Evolutionary conservation across 2,797 vertebrate species (phyloP).

Genomic region (Moxostoma hubbsi): DNA sequence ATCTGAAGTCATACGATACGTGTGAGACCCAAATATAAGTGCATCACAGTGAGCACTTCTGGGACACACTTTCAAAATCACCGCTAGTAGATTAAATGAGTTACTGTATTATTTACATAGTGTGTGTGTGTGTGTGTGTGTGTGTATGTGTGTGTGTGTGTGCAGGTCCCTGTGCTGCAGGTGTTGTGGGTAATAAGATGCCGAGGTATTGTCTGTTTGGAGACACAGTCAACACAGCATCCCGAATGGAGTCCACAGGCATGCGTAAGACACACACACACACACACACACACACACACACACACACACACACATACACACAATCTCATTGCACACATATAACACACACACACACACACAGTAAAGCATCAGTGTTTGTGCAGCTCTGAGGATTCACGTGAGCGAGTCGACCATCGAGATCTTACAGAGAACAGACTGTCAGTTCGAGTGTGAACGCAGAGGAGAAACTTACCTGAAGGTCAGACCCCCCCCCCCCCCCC

Average conservation of each 20-base stretch:
- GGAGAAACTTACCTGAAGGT: conserved; percentile 94
- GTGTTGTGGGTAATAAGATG: conserved; percentile 97
- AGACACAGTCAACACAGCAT: conserved; percentile 95
- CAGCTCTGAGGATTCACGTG: conserved; percentile 93
- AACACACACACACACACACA: too few relatives aligned
- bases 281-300: too few relatives aligned
- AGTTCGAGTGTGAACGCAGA: conserved; percentile 88
- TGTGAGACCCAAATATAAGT: too few relatives aligned
- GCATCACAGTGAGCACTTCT: too few relatives aligned
- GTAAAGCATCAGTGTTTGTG: neutral
- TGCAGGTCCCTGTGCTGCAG: conserved; percentile 92
- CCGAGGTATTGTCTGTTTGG: conserved; percentile 97
- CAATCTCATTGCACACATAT: too few relatives aligned
- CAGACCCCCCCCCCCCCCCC: neutral
- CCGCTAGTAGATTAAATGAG: neutral
- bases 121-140: too few relatives aligned
- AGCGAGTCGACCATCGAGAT: conserved; percentile 89
- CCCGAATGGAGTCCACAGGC: conserved; percentile 95
- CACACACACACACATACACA: too few relatives aligned
- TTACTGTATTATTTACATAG: neutral
- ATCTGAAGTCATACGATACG: too few relatives aligned
- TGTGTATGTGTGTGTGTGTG: conserved; percentile 23
- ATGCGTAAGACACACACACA: conserved; percentile 85
- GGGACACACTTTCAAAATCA: too few relatives aligned
- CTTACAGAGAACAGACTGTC: conserved; percentile 89